Base-by-base conservation (phyloP, 1,140 invertebrate genomes). In the Magallana ariakensis region DNA sequence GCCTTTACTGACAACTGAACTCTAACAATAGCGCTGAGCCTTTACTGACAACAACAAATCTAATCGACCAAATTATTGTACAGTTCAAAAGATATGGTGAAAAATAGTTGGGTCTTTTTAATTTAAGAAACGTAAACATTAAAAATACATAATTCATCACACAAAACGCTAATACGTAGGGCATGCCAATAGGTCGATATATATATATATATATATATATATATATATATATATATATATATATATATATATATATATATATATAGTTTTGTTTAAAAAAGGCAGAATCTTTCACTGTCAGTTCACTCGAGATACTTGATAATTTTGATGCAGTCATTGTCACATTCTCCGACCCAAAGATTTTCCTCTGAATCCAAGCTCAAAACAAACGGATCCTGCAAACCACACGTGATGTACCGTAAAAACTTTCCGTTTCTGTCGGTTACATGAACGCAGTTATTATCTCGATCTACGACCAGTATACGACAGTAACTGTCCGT, bases 341-440 rank as follows among this genome's bases (percentile, higher is more conserved):
- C 46, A 54, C 19, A 54, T 19, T 82, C 80, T 82, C 80, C 80
- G 33, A 82, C 54, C 80, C 80, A 82, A 16, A 82, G 80, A 9
- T 82, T 82, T 54, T 82, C 80, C 4, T 82, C 46, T 16, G 16
- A 19, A 22, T 82, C 80, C 9, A 82, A 16, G 46, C 80, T 82
- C 10, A 82, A 8, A 56, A 56, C 54, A 53, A 55, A 82, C 13
- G 80, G 80, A 19, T 55, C 46, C 19, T 82, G 33, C 46, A 82
- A 19, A n/a, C 9, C 33, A 10, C n/a, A 22, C n/a, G 19, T 56
- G 46, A 54, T 82, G 80, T 82, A 56, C 13, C 46, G 46, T 54
- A 82, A 82, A 9, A 82, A 82, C 80, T 82, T 54, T 7, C 80
- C 80, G 80, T 82, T 56, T 13, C 54, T 53, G 80, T 82, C 80